Base-by-base conservation (phyloP, 1,140 invertebrate genomes). In the Oreohelix idahoensis region DNA sequence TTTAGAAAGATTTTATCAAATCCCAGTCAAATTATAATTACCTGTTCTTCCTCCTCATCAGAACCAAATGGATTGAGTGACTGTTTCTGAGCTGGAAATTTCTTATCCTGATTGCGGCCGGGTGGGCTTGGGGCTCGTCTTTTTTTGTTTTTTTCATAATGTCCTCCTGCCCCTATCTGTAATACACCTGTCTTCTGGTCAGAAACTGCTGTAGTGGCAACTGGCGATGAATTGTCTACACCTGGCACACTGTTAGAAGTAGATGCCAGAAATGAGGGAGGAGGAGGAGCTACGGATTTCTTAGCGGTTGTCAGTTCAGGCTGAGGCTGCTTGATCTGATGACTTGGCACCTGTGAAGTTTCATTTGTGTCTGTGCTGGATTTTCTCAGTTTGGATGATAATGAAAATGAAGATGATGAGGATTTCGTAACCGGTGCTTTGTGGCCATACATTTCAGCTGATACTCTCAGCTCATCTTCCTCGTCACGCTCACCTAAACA, bases 31-130 rank as follows among this genome's bases (percentile, higher is more conserved):
- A n/a, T 23, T n/a, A 58, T 58, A 20, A 58, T 8, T 66, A 66
- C 63, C 63, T 66, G 29, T 32, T 66, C 63, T 66, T 66, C 63
- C 87, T 98, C 97, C 45, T 97, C 96, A 90, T 97, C 96, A 73
- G 96, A 97, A 71, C 96, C 97, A 93, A 98, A 97, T 29, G 63
- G 63, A 94, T 98, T 97, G 26, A 95, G 95, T 80, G 97, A 94
- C 93, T 97, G 96, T 80, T 96, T 95, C 84, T 96, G 94, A 23
- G n/a, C 29, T 66, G 29, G n/a, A 32, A 17, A 32, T 23, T 58
- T 23, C 53, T 58, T 58, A n/a, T 66, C 29, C 29, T 32, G 63
- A 66, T 32, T 32, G n/a, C n/a, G 1, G 8, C n/a, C 1, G 11
- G 85, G 85, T 15, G 85, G 85, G 29, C 23, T 69, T 11, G 85